These are phyloP conservation scores for Prionailurus viverrinus DNA, from an alignment of 2,113 vertebrate genomes.

Conservation along the genomic window DNA sequence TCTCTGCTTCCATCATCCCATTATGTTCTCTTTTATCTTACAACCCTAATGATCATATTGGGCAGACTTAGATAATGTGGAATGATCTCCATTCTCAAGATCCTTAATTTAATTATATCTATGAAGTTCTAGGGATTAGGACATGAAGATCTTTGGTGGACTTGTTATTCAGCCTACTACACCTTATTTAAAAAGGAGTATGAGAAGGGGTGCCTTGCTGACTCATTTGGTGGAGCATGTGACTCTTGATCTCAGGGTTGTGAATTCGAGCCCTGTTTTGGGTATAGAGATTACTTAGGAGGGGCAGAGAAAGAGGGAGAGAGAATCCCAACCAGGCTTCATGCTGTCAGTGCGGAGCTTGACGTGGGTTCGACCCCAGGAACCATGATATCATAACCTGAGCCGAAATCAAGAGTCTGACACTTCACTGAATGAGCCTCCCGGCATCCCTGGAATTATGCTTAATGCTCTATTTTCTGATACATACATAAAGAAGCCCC, in stretches of 20 bases:
- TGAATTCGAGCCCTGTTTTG: neutral
- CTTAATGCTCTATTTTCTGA: neutral
- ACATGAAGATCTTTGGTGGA: neutral
- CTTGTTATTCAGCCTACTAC: neutral
- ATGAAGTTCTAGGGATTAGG: neutral
- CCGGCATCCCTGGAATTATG: neutral
- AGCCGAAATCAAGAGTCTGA: too few species aligned
- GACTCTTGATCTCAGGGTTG: neutral
- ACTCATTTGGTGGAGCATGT: neutral
- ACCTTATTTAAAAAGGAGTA: neutral
- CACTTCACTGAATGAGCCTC: too few species aligned
- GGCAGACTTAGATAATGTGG: neutral
- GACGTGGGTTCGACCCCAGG: too few species aligned
- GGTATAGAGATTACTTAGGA: neutral
- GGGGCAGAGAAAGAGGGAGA: too few species aligned
- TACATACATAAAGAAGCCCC: neutral
- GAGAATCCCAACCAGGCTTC: too few species aligned
- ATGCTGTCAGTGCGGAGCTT: too few species aligned
- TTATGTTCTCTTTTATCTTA: neutral
- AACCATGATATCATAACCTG: too few species aligned
- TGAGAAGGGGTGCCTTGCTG: neutral
- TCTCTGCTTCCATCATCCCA: neutral
- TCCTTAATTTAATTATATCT: neutral
- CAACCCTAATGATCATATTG: neutral
- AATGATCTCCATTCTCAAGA: neutral